A percentile compares a stretch with the other conserved stretches of the same genome.
These are phyloP conservation scores for Labeo calbasu DNA, from an alignment of 2,797 vertebrate species.

Conservation along the genomic window DNA sequence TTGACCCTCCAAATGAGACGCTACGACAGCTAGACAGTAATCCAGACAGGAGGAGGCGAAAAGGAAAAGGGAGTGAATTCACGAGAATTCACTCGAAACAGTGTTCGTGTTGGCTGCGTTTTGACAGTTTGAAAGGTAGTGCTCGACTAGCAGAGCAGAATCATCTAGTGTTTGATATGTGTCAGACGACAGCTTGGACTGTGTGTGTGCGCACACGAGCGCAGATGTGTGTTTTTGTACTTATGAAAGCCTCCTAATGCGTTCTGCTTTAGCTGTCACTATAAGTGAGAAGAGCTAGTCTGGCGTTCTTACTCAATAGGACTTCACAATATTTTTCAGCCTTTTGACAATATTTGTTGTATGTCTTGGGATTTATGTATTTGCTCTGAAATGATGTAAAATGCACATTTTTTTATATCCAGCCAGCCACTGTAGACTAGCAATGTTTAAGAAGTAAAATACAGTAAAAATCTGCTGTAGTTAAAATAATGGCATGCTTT, in stretches of 20 bases:
- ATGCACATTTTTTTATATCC: neutral
- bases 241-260: slow-evolving; percentile 20
- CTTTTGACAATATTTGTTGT: neutral
- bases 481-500: neutral
- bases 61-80: neutral
- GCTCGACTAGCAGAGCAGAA: slow-evolving; percentile 13
- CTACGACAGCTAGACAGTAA: slow-evolving; percentile 11
- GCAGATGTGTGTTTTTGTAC: slow-evolving; percentile 8
- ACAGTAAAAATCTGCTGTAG: neutral
- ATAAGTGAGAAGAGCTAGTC: neutral
- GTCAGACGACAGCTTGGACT: slow-evolving; percentile 13
- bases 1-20: neutral
- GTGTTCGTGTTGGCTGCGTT: slow-evolving; percentile 22
- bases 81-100: neutral
- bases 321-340: neutral
- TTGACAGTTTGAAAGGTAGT: slow-evolving; percentile 27
- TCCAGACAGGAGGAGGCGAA: neutral
- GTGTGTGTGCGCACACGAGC: neutral
- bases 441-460: neutral
- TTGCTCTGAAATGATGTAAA: neutral
- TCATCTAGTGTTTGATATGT: slow-evolving; percentile 7
- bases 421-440: no score
- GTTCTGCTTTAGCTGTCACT: slow-evolving; percentile 22
- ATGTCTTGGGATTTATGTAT: neutral
- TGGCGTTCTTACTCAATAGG: neutral